Evolutionary conservation across 1,140 invertebrate genomes (phyloP).

Genomic region (Planococcus citri): DNA sequence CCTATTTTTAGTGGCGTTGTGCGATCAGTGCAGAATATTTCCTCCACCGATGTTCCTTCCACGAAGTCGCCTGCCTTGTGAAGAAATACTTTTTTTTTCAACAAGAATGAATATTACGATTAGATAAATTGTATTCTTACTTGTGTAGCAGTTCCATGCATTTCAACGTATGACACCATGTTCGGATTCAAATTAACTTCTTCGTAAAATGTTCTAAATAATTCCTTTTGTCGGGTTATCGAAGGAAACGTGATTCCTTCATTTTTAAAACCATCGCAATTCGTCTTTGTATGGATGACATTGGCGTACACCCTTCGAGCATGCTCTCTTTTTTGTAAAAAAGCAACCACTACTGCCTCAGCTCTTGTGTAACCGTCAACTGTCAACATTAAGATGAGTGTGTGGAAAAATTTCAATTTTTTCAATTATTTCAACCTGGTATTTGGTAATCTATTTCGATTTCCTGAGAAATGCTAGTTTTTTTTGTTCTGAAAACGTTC

Average conservation of each 20-base stretch:
- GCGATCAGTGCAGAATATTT: constrained; percentile 28
- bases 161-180: constrained; percentile 30
- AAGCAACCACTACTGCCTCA: constrained; percentile 44
- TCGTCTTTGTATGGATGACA: constrained; percentile 41
- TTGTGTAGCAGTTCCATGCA: constrained; percentile 33
- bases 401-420: no score
- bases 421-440: no score
- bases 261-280: constrained; percentile 47
- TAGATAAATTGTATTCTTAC: constrained; percentile 26
- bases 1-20: constrained; percentile 50
- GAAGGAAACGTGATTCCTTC: constrained; percentile 16
- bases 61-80: no score
- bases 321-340: constrained; percentile 40
- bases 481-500: no score
- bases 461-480: no score
- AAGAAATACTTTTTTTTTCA: no score
- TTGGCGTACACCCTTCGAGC: constrained; percentile 46
- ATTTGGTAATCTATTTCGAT: no score
- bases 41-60: no score
- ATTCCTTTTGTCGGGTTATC: background rate
- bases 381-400: constrained; percentile 27
- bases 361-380: constrained; percentile 49
- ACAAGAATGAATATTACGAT: no score
- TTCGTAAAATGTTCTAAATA: constrained; percentile 12
- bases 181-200: constrained; percentile 42